phyloP scores from a whole-genome alignment of 2,113 vertebrate genomes.

The Gasterosteus nipponicus region DNA sequence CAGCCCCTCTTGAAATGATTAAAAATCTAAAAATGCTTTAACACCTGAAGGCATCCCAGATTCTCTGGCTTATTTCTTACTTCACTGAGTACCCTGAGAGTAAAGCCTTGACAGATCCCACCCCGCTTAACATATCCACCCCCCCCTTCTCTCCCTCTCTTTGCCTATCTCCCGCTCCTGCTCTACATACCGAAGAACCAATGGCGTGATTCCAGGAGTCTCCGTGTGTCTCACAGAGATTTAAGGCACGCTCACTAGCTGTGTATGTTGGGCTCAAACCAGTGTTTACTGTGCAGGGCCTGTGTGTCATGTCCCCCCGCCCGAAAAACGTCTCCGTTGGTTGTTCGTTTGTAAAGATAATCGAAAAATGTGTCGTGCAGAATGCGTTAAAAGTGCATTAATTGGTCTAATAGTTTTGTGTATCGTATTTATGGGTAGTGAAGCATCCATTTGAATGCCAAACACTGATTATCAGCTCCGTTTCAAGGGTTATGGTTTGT shows the following conservation, averaged over 20 bases:
- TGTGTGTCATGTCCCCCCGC: constrained; percentile 1
- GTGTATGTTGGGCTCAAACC: constrained; percentile 35
- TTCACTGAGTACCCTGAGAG: constrained; percentile 76
- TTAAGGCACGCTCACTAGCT: constrained; percentile 47
- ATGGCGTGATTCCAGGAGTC: constrained; percentile 70
- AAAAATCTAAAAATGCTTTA: constrained; percentile 86
- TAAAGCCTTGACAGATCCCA: constrained; percentile 79
- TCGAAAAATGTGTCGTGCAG: neutral
- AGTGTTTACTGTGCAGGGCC: constrained; percentile 17
- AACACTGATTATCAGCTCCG: constrained; percentile 45
- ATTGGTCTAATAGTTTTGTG: constrained; percentile 24
- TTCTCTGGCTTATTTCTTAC: constrained; percentile 80
- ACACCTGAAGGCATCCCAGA: constrained; percentile 84
- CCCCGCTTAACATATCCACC: constrained; percentile 65
- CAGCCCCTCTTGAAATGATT: constrained; percentile 83
- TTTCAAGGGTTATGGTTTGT: constrained; percentile 39
- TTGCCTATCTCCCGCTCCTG: constrained; percentile 38
- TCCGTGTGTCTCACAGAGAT: constrained; percentile 51
- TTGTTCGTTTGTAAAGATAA: constrained; percentile 2
- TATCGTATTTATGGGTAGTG: constrained; percentile 8
- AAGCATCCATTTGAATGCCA: constrained; percentile 33
- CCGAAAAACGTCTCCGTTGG: constrained; percentile 1
- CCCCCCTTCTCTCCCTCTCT: constrained; percentile 30
- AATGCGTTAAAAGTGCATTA: neutral
- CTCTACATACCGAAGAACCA: constrained; percentile 74